Evolutionary conservation across 2,888 invertebrate species (phyloP).

Genomic region (Heteromurus nitidus): DNA sequence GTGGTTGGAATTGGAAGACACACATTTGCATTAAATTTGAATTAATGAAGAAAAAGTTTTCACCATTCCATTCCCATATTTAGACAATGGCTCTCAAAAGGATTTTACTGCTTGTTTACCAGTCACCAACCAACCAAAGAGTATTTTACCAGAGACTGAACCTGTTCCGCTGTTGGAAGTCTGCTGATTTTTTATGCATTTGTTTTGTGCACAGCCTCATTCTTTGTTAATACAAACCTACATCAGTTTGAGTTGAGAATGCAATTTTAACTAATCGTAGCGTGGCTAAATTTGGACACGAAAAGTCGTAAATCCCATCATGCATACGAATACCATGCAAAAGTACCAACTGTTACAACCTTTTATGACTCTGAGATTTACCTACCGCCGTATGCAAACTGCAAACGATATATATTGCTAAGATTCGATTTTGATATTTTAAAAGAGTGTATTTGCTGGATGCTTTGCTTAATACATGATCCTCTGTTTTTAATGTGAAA

Average conservation of each 20-base stretch:
- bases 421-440: too few species aligned
- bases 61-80: constrained; percentile 31
- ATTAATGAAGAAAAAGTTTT: constrained; percentile 31
- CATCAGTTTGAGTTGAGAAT: not conserved
- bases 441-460: too few species aligned
- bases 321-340: constrained; percentile 17
- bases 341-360: too few species aligned
- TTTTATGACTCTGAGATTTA: too few species aligned
- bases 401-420: too few species aligned
- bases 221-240: too few species aligned
- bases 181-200: constrained; percentile 6
- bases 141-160: constrained; percentile 16
- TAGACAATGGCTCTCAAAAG: constrained; percentile 40
- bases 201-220: not conserved
- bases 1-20: not conserved
- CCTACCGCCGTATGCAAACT: too few species aligned
- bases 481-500: too few species aligned
- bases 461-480: too few species aligned
- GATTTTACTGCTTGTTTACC: constrained; percentile 50
- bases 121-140: not conserved
- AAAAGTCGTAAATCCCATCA: constrained; percentile 19
- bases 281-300: constrained; percentile 51
- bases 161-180: constrained; percentile 52
- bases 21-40: constrained; percentile 27
- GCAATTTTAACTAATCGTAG: constrained; percentile 28